phyloP scores from a whole-genome alignment of 1,140 invertebrate genomes.

The Condylostylus longicornis region DNA sequence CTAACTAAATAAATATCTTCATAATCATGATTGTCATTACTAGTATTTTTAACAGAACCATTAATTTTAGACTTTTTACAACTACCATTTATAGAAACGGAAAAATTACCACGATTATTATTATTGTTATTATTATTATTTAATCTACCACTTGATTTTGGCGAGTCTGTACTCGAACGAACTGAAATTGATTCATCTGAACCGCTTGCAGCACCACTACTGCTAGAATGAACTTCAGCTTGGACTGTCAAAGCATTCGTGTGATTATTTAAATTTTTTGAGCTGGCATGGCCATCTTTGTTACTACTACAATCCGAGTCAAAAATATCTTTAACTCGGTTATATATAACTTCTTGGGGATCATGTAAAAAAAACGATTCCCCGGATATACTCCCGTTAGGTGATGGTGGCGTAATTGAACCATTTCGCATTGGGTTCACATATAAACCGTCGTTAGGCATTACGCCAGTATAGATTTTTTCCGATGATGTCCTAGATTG shows the following conservation, averaged over 20 bases:
- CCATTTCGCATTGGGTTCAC: conserved; percentile 59
- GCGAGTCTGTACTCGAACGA: conserved; percentile 28
- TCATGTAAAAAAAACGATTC: conserved; percentile 74
- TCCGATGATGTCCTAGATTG: conserved; percentile 31
- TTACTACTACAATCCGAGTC: conserved; percentile 33
- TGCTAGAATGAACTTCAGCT: conserved; percentile 48
- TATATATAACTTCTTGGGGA: conserved; percentile 57
- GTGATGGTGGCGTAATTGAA: conserved; percentile 23
- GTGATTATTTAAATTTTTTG: neutral
- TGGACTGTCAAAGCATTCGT: conserved; percentile 36
- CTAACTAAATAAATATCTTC: conserved; percentile 56
- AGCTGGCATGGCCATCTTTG: conserved; percentile 7
- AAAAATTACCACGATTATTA: conserved; percentile 11
- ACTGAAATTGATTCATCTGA: conserved; percentile 43
- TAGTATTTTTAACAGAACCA: neutral
- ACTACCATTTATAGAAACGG: no score
- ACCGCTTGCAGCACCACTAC: conserved; percentile 40
- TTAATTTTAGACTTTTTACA: conserved; percentile 8
- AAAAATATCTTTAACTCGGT: conserved; percentile 64
- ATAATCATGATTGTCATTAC: conserved; percentile 45
- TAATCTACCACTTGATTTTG: conserved; percentile 12
- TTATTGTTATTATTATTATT: conserved; percentile 12
- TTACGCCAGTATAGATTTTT: conserved; percentile 24
- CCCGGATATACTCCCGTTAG: conserved; percentile 33
- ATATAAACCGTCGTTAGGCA: conserved; percentile 60